Base-by-base conservation (phyloP, 2,797 vertebrate genomes). In the Pristis pectinata region DNA sequence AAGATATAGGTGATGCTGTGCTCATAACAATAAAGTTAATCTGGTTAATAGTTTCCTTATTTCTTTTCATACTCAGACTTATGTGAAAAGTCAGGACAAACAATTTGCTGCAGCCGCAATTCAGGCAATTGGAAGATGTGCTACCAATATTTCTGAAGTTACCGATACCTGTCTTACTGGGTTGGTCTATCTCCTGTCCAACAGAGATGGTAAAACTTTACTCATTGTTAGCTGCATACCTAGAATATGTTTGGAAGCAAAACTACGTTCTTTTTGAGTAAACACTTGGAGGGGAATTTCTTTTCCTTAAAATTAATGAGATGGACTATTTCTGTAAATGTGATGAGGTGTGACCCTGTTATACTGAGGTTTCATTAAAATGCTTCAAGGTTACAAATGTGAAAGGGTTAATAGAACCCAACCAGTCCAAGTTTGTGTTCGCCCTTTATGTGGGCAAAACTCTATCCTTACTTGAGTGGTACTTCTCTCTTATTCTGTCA, bases 61-160 rank as follows among this genome's bases (percentile, higher is more conserved):
- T 80, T 96, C 0, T 96, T 95, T 95, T 96, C 95, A 24, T 41
- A 37, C 96, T 79, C 96, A 99, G 99, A 99, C 99, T 0, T 99
- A 99, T 0, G 99, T 99, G 95, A 99, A 98, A 96, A 99, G 99
- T 96, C 99, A 99, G 95, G 99, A 99, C 96, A 99, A 99, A 95
- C 97, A 97, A 0, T 99, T 99, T 95, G 99, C 99, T 2, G 99
- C 98, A 3, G 98, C 98, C 95, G 99, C 99, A 76, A 99, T 99
- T 95, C 98, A 99, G 95, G 98, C 99, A 27, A 99, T 99, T 67
- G 99, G 99, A 96, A 97, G 98, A 95, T 99, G 99, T 2, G 98
- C 99, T 77, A 99, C 98, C 83, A 98, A 98, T 97, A 99, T 99
- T 96, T 96, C 97, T 0, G 99, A 99, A 96, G 98, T 99, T 96